Evolutionary conservation across 2,888 invertebrate species (phyloP), one percentile per base, ranked within the genome.

Genomic region (Ypsolopha scabrella): DNA sequence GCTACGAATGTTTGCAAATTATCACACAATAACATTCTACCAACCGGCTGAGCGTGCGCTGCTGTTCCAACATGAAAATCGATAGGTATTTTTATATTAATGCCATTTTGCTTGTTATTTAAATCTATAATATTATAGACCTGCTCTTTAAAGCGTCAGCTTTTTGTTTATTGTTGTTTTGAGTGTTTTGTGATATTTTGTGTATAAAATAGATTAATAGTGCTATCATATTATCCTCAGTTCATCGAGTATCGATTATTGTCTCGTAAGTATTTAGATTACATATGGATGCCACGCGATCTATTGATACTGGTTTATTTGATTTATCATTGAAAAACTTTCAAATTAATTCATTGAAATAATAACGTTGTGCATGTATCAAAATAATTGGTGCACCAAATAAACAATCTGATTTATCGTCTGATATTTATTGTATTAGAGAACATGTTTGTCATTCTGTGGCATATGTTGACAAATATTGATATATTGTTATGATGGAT

Each of bases 11-110:
- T 44, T 51, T 48, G 46, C 50, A 50, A 37, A 68, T 70, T 69
- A 70, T 70, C 68, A 68, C 60, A 70, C 73, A 71, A 70, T 72
- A 62, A 56, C 69, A 71, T 72, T 67, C 66, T 66, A 55, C 55
- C 38, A 45, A 51, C 36, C 51, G 43, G 52, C 53, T 57, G 52
- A 54, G 55, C 50, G 50, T 33, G 48, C 55, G 54, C 52, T 9
- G 41, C 44, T 33, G 51, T 45, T 44, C n/a, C 51, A 48, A 35
- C 52, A 55, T 55, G 57, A 53, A 45, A 33, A 46, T 55, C 14
- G 51, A 54, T 46, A 47, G 55, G 54, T 54, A 52, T 51, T 41
- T 34, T 41, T 45, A 48, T 34, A 46, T 13, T 41, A 35, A 45
- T 50, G n/a, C 24, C 7, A 34, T 46, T 11, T 10, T 35, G 24